Conservation (phyloP, 2,113 vertebrate genomes). For the Tyto alba region DNA sequence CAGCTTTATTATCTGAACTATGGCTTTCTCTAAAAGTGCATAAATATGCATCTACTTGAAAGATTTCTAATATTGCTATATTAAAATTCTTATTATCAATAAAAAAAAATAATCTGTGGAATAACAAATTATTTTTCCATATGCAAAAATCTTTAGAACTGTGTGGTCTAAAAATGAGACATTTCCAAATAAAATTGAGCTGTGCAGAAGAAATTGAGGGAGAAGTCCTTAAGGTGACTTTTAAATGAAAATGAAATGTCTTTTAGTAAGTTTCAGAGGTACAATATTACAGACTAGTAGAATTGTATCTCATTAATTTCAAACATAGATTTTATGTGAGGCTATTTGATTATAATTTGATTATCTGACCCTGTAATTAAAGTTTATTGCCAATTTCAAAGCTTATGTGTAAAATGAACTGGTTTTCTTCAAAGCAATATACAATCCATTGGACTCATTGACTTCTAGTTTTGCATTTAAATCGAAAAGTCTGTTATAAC, state of each 20-base stretch:
- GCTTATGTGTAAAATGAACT: conserved; percentile 76
- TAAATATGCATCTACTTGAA: not conserved
- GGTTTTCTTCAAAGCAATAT: conserved; percentile 74
- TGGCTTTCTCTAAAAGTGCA: not conserved
- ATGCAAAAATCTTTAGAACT: conserved; percentile 58
- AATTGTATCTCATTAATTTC: conserved; percentile 78
- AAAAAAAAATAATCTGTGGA: not conserved
- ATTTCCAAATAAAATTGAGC: conserved; percentile 72
- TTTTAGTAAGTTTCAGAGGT: conserved; percentile 70
- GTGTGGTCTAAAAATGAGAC: conserved; percentile 64
- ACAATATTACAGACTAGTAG: conserved; percentile 63
- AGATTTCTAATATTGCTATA: not conserved
- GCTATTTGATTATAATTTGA: conserved; percentile 81
- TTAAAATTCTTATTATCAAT: conserved; percentile 40
- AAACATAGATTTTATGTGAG: conserved; percentile 76
- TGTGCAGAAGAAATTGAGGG: conserved; percentile 56
- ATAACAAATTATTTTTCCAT: conserved; percentile 15
- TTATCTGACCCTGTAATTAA: conserved; percentile 82
- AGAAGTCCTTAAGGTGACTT: conserved; percentile 76
- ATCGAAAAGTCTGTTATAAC: conserved; percentile 77
- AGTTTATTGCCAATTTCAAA: conserved; percentile 78
- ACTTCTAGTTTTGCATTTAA: conserved; percentile 80
- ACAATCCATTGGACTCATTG: conserved; percentile 71
- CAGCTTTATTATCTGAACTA: conserved; percentile 34
- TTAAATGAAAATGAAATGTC: conserved; percentile 78